Evolutionary conservation across 2,888 invertebrate genomes (phyloP).

Genomic region (Plagodis pulveraria): DNA sequence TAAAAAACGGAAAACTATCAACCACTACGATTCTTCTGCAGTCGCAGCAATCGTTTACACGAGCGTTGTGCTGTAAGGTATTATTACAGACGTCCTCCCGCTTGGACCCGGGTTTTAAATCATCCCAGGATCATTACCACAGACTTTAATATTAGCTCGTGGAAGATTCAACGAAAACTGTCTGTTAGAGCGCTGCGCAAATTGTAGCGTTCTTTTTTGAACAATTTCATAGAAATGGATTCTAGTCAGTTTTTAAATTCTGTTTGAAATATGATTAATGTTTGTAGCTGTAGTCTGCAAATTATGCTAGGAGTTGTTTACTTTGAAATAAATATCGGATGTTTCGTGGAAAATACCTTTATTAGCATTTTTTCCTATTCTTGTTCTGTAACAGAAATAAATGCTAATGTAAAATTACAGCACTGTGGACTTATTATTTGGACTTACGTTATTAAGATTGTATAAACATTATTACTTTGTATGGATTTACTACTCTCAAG

Average conservation of each 20-base stretch:
- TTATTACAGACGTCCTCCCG: constrained; percentile 57
- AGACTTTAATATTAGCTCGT: constrained; percentile 56
- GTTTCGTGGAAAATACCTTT: too few relatives aligned
- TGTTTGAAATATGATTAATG: background rate
- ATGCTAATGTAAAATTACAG: too few relatives aligned
- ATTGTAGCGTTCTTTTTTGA: constrained; percentile 8
- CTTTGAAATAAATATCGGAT: too few relatives aligned
- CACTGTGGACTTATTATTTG: too few relatives aligned
- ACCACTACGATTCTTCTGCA: background rate
- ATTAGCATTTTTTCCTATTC: too few relatives aligned
- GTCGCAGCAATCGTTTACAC: constrained; percentile 1
- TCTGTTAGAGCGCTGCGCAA: constrained; percentile 22
- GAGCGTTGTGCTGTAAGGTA: constrained; percentile 46
- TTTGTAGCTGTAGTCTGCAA: too few relatives aligned
- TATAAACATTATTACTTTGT: too few relatives aligned
- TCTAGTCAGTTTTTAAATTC: background rate
- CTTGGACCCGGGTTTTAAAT: constrained; percentile 60
- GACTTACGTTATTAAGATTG: too few relatives aligned
- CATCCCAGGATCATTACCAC: constrained; percentile 56
- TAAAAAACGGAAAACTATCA: too few relatives aligned
- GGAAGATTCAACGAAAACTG: constrained; percentile 36
- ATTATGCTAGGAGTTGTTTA: too few relatives aligned
- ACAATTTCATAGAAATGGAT: background rate
- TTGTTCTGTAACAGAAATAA: too few relatives aligned
- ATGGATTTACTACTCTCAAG: too few relatives aligned